Percentiles rank a stretch among this genome's conserved stretches.
Conservation (phyloP, 2,888 invertebrate species). For the Dexiosoma caninum region DNA sequence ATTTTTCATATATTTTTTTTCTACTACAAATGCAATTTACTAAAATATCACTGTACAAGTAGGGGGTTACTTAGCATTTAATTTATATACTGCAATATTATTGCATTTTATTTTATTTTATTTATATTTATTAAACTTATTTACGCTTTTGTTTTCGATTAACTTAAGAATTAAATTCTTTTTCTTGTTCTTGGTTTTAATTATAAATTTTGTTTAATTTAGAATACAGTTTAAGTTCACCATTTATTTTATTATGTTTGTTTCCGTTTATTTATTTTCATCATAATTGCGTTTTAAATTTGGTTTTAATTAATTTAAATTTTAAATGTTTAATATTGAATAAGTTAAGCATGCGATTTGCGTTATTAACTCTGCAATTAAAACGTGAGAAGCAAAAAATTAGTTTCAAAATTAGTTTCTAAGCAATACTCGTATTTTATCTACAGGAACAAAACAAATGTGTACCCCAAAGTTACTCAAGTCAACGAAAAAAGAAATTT, state of each 20-base stretch:
- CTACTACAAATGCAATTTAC: slow-evolving; percentile 38
- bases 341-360: slow-evolving; percentile 57
- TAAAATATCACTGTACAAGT: slow-evolving; percentile 50
- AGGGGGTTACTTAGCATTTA: slow-evolving; percentile 23
- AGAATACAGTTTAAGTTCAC: slow-evolving; percentile 36
- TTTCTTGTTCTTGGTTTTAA: slow-evolving; percentile 5
- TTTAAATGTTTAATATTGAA: slow-evolving; percentile 3
- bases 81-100: slow-evolving; percentile 5
- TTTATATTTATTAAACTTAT: neutral
- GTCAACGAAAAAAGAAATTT: too few species aligned
- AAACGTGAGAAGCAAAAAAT: slow-evolving; percentile 60
- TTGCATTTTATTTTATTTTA: slow-evolving; percentile 11
- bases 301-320: slow-evolving; percentile 38
- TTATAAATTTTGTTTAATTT: slow-evolving; percentile 49
- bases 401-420: slow-evolving; percentile 56
- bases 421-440: slow-evolving; percentile 39
- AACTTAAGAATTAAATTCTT: neutral
- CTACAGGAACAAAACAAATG: slow-evolving; percentile 34
- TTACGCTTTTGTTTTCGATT: slow-evolving; percentile 12
- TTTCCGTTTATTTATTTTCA: slow-evolving; percentile 41
- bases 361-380: slow-evolving; percentile 59
- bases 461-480: slow-evolving; percentile 38
- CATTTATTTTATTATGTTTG: slow-evolving; percentile 1
- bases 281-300: slow-evolving; percentile 50
- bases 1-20: slow-evolving; percentile 2